Conservation (phyloP, 2,888 invertebrate species). For the Slavum lentiscoides region DNA sequence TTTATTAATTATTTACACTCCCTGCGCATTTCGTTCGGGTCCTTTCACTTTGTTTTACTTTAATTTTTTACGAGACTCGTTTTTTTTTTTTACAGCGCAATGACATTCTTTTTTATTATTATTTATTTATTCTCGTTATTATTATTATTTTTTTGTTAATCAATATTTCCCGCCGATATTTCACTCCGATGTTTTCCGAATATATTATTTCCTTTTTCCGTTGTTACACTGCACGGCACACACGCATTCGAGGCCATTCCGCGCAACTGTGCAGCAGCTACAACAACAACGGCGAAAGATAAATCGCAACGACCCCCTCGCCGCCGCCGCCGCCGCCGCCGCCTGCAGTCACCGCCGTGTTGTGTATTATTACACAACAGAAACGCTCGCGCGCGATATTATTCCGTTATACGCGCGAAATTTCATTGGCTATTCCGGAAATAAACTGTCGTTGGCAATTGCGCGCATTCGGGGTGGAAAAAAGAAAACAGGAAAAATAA, state of each 20-base stretch:
- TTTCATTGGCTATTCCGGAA: slow-evolving; percentile 46
- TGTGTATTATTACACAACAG: no score
- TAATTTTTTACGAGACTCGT: slow-evolving; percentile 3
- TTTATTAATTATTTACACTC: background rate
- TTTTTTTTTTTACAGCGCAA: no score
- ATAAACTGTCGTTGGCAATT: slow-evolving; percentile 43
- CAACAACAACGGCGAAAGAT: slow-evolving; percentile 15
- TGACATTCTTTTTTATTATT: no score
- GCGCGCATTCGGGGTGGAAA: background rate
- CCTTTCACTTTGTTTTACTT: background rate
- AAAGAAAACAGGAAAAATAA: background rate
- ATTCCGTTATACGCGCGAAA: slow-evolving; percentile 43
- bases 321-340: no score
- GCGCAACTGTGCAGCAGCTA: slow-evolving; percentile 52
- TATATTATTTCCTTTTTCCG: slow-evolving; percentile 42
- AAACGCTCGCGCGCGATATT: background rate
- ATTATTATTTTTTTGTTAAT: slow-evolving; percentile 44
- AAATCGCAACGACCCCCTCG: slow-evolving; percentile 48
- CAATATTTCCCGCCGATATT: slow-evolving; percentile 27
- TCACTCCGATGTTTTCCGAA: slow-evolving; percentile 46
- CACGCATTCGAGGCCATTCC: slow-evolving; percentile 31
- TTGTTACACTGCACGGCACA: background rate
- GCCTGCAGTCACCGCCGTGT: no score
- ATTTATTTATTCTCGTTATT: background rate
- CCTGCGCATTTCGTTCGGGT: slow-evolving; percentile 6